Evolutionary conservation across 2,888 invertebrate species (phyloP).

Genomic region (Leptinotarsa juncta): DNA sequence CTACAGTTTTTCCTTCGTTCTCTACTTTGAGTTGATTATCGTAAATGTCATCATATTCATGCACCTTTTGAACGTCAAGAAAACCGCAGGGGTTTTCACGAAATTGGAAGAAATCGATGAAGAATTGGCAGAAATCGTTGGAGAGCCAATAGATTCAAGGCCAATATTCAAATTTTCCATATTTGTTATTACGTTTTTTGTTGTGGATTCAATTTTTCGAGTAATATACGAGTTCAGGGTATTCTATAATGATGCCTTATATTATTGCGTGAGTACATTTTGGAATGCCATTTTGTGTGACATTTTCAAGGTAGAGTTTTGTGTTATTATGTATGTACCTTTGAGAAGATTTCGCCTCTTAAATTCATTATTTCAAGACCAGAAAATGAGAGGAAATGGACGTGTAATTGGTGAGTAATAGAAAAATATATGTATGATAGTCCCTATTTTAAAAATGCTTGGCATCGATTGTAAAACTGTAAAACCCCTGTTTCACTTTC

Average conservation of each 20-base stretch:
- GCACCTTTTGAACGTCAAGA: not conserved
- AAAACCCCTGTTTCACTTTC: too few relatives aligned
- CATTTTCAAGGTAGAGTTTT: slow-evolving; percentile 11
- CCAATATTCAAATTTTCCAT: not conserved
- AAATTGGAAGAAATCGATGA: not conserved
- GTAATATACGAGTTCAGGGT: not conserved
- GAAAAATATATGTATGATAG: not conserved
- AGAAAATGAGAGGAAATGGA: slow-evolving; percentile 9
- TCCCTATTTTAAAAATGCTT: too few relatives aligned
- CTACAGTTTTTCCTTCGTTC: not conserved
- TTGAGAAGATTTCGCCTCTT: slow-evolving; percentile 2
- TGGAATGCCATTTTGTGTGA: not conserved
- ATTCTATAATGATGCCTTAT: not conserved
- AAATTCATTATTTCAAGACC: slow-evolving; percentile 6
- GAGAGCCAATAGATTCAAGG: not conserved
- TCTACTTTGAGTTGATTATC: not conserved
- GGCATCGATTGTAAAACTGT: too few relatives aligned
- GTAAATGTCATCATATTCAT: not conserved
- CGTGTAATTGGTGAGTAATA: not conserved
- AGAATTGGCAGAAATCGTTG: not conserved
- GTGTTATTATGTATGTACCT: slow-evolving; percentile 9
- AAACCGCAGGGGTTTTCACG: not conserved
- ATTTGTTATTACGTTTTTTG: not conserved
- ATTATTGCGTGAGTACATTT: not conserved
- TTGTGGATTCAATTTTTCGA: not conserved